These are phyloP conservation scores for Homarus gammarus DNA, from an alignment of 2,888 invertebrate genomes.

Conservation along the genomic window DNA sequence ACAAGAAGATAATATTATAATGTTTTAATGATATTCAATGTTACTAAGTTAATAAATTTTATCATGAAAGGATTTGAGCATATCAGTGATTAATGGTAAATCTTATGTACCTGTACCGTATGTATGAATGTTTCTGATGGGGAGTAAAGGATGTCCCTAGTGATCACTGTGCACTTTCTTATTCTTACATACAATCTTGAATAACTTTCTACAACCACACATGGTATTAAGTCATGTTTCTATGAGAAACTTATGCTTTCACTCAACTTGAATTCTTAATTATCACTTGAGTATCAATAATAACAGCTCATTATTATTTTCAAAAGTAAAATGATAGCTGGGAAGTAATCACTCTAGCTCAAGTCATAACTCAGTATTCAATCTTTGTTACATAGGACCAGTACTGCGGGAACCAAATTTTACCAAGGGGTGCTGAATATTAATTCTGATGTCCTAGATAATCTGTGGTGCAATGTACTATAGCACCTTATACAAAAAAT, in stretches of 20 bases:
- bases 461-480: too few relatives aligned
- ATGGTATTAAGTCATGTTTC: slow-evolving; percentile 4
- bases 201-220: slow-evolving; percentile 7
- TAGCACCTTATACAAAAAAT: too few relatives aligned
- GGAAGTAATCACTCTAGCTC: slow-evolving; percentile 13
- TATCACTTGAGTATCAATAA: slow-evolving; percentile 10
- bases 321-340: not conserved
- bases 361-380: slow-evolving; percentile 14
- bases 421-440: too few relatives aligned
- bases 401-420: too few relatives aligned
- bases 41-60: not conserved
- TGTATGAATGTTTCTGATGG: slow-evolving; percentile 23
- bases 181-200: slow-evolving; percentile 1
- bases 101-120: not conserved
- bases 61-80: not conserved
- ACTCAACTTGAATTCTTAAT: slow-evolving; percentile 5
- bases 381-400: not conserved
- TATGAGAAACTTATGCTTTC: not conserved
- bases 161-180: slow-evolving; percentile 29
- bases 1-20: not conserved
- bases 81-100: not conserved
- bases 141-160: slow-evolving; percentile 10
- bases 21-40: not conserved
- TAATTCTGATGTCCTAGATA: too few relatives aligned
- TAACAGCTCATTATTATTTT: not conserved